These are phyloP conservation scores for Eurytoma californica DNA, from an alignment of 2,888 invertebrate species.

Conservation along the genomic window DNA sequence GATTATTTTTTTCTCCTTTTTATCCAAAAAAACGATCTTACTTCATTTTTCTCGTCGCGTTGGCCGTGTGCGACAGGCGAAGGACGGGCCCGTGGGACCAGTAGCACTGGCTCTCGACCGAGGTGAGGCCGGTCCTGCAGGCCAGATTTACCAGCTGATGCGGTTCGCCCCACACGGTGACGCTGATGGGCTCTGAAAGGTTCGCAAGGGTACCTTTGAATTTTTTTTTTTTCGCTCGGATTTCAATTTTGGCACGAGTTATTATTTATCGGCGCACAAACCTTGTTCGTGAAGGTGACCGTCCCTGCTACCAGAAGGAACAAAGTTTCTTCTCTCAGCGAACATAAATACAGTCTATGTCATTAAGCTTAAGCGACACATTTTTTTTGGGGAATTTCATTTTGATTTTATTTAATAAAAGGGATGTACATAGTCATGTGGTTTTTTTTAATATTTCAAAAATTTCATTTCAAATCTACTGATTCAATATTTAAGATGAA, in stretches of 20 bases:
- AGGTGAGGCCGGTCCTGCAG: conserved; percentile 65
- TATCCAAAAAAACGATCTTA: conserved; percentile 42
- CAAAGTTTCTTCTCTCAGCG: conserved; percentile 40
- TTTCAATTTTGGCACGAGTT: background rate
- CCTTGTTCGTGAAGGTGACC: conserved; percentile 11
- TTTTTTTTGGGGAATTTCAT: conserved; percentile 20
- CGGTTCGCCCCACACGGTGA: conserved; percentile 69
- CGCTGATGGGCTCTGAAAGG: conserved; percentile 70
- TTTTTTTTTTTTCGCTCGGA: conserved; percentile 5
- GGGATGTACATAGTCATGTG: background rate
- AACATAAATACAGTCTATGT: conserved; percentile 44
- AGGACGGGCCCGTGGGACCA: conserved; percentile 69
- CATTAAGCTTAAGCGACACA: conserved; percentile 51
- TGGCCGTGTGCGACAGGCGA: conserved; percentile 37
- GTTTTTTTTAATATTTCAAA: too few relatives aligned
- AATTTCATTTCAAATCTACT: too few relatives aligned
- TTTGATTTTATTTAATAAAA: background rate
- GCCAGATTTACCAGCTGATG: conserved; percentile 71
- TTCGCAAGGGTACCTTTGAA: background rate
- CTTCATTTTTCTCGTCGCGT: conserved; percentile 60
- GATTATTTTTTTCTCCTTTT: too few relatives aligned
- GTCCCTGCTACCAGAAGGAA: conserved; percentile 58
- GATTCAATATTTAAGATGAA: too few relatives aligned
- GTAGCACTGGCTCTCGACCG: conserved; percentile 65
- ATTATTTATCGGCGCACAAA: conserved; percentile 27